Evolutionary conservation across 2,888 invertebrate species (phyloP).

Genomic region (Drosophila planitibia): DNA sequence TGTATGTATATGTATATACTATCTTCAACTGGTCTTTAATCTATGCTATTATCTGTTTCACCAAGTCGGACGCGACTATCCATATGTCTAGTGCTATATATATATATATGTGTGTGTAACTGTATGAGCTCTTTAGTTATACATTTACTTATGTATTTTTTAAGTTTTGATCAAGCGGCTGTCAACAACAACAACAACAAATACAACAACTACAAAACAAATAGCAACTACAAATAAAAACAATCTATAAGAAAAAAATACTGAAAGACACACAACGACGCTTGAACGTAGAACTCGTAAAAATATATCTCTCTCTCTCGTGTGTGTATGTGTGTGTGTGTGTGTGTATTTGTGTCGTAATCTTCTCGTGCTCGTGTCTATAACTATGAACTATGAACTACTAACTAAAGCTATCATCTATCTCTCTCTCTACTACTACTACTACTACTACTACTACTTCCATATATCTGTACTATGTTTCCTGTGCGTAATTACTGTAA

Average conservation of each 20-base stretch:
- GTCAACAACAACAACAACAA: conserved; percentile 31
- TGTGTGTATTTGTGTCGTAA: conserved; percentile 48
- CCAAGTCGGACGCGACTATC: conserved; percentile 20
- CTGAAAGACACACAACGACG: conserved; percentile 41
- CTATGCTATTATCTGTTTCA: conserved; percentile 46
- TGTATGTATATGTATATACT: conserved; percentile 35
- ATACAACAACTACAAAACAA: conserved; percentile 14
- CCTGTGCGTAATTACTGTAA: conserved; percentile 48
- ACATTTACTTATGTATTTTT: conserved; percentile 24
- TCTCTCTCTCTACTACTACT: conserved; percentile 20
- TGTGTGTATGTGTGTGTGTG: conserved; percentile 47
- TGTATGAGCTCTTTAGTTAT: conserved; percentile 52
- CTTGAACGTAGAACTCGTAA: conserved; percentile 53
- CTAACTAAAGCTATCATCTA: conserved; percentile 33
- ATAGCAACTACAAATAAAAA: conserved; percentile 36
- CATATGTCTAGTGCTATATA: conserved; percentile 38
- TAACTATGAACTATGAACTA: conserved; percentile 28
- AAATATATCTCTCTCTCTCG: background rate
- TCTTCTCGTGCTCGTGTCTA: conserved; percentile 44
- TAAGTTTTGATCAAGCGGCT: conserved; percentile 32
- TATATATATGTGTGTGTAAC: conserved; percentile 47
- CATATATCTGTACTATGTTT: conserved; percentile 44
- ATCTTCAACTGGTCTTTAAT: conserved; percentile 41
- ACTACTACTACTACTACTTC: conserved; percentile 21
- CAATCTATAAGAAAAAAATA: conserved; percentile 18